A percentile compares a stretch with the other conserved stretches of the same genome.
Evolutionary conservation across 2,113 vertebrate genomes (phyloP).

Genomic region (Coturnix japonica): DNA sequence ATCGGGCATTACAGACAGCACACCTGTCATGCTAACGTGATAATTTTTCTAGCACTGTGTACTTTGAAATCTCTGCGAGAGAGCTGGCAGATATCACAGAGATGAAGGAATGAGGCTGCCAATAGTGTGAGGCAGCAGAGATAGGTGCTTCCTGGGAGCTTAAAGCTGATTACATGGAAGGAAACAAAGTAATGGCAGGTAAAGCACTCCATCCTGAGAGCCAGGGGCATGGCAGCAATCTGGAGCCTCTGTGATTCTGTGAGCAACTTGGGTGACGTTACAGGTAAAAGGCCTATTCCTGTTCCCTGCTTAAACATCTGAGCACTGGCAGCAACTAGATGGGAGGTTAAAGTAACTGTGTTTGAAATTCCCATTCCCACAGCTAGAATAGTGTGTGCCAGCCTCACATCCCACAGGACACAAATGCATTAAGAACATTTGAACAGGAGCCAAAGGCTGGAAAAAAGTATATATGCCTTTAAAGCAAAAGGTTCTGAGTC

Average conservation of each 20-base stretch:
- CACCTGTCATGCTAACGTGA: neutral
- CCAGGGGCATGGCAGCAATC: accelerated
- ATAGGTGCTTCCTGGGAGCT: neutral
- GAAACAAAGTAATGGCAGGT: neutral
- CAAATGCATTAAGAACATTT: conserved; percentile 12
- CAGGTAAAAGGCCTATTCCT: neutral
- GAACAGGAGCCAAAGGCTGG: neutral
- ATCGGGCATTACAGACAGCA: neutral
- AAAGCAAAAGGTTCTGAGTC: neutral
- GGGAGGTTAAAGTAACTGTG: neutral
- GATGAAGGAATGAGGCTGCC: neutral
- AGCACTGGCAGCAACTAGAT: neutral
- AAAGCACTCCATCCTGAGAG: neutral
- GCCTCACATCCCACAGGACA: conserved; percentile 26
- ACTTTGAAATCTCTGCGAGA: neutral
- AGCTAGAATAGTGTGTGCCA: conserved; percentile 4
- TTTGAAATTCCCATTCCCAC: conserved; percentile 39
- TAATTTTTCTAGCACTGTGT: neutral
- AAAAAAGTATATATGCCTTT: conserved; percentile 39
- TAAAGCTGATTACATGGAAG: neutral
- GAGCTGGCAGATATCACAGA: accelerated
- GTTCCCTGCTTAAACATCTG: conserved; percentile 11
- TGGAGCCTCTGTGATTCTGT: neutral
- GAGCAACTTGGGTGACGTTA: neutral
- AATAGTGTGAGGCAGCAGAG: accelerated